Conservation (phyloP, 35 echinoderm and acorn worm species). For the Chiridota heheva region DNA sequence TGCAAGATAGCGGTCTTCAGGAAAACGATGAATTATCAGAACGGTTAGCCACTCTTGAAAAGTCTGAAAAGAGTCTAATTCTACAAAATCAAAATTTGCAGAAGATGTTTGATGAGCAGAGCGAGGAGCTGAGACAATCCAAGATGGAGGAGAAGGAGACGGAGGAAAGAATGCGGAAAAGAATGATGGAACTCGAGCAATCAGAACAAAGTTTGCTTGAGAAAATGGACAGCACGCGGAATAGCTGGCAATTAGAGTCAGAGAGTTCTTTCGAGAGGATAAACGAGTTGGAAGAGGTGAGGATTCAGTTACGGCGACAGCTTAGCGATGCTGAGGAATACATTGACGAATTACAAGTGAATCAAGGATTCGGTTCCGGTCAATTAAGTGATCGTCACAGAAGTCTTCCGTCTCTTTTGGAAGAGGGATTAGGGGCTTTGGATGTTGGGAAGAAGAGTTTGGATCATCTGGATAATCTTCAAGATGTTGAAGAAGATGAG, state of each 20-base stretch:
- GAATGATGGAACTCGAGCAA: conserved; percentile 55
- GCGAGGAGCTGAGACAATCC: conserved; percentile 38
- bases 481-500: conserved; percentile 37
- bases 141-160: conserved; percentile 42
- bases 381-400: conserved; percentile 58
- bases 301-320: conserved; percentile 47
- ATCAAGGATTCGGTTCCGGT: conserved; percentile 42
- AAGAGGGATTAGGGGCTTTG: conserved; percentile 70
- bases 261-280: conserved; percentile 58
- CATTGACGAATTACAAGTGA: conserved; percentile 71
- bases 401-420: conserved; percentile 55
- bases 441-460: conserved; percentile 49
- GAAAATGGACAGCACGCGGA: conserved; percentile 46
- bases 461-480: conserved; percentile 22
- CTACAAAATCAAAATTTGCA: conserved; percentile 41
- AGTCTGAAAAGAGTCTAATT: conserved; percentile 52
- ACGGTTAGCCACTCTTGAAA: conserved; percentile 61
- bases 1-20: conserved; percentile 75
- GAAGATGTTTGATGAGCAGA: conserved; percentile 8
- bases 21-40: conserved; percentile 60
- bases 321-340: conserved; percentile 53
- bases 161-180: conserved; percentile 39
- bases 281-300: conserved; percentile 49
- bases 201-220: conserved; percentile 59
- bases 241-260: conserved; percentile 53